A percentile compares a stretch with the other conserved stretches of the same genome.
Evolutionary conservation across 2,113 vertebrate species (phyloP).

Genomic region (Castor canadensis): DNA sequence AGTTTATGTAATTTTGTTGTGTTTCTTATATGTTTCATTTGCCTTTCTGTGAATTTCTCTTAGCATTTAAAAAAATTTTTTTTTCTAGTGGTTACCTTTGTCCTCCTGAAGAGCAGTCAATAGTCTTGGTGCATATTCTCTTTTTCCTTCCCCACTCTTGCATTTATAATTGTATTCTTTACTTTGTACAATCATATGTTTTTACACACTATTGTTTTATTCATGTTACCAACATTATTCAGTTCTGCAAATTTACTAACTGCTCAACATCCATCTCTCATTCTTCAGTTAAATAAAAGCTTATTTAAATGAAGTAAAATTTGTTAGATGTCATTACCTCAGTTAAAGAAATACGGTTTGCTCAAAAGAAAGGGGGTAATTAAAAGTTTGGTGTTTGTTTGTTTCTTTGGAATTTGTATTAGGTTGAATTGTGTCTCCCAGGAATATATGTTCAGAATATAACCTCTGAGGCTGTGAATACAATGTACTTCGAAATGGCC

Average conservation of each 20-base stretch:
- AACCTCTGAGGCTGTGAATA: not conserved
- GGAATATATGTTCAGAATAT: not conserved
- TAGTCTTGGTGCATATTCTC: not conserved
- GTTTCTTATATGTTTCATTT: not conserved
- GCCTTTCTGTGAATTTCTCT: not conserved
- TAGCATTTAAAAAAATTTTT: not conserved
- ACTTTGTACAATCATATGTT: not conserved
- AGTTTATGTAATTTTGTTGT: not conserved
- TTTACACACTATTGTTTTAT: not conserved
- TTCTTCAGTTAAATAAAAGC: not conserved
- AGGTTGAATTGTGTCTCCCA: not conserved
- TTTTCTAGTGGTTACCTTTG: not conserved
- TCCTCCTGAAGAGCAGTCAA: not conserved
- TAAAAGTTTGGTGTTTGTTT: not conserved
- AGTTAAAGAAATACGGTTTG: no score
- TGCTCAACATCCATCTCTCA: not conserved
- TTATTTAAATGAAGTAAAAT: not conserved
- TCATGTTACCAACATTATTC: not conserved
- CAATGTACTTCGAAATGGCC: not conserved
- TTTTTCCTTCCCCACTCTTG: not conserved
- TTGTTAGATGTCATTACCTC: not conserved
- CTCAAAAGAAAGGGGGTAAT: no score
- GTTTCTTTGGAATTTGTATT: not conserved
- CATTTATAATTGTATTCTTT: not conserved
- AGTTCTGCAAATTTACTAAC: not conserved